phyloP scores from a whole-genome alignment of 2,113 vertebrate species.

The Marcusenius ussheri region DNA sequence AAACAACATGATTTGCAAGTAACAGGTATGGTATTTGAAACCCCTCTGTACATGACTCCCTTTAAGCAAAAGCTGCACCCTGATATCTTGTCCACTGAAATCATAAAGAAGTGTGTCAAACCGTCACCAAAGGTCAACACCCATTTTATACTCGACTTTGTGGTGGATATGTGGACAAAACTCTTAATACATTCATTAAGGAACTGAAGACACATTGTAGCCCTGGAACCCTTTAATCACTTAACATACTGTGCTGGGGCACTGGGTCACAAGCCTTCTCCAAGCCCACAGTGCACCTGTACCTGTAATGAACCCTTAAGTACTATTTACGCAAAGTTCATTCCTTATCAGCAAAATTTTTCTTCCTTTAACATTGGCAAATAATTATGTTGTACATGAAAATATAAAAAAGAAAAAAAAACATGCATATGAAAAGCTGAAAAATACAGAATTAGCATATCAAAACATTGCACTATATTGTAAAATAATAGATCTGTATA shows the following conservation, averaged over 20 bases:
- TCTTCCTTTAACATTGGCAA: background rate
- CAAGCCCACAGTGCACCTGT: background rate
- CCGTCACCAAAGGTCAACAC: background rate
- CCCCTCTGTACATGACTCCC: background rate
- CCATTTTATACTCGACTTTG: background rate
- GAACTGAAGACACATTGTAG: background rate
- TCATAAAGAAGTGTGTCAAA: background rate
- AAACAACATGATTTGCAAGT: background rate
- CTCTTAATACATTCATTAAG: background rate
- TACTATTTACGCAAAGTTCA: background rate
- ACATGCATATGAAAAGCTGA: background rate
- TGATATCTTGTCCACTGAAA: background rate
- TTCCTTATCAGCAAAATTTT: background rate
- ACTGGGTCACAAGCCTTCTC: background rate
- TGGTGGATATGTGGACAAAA: background rate
- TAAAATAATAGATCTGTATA: background rate
- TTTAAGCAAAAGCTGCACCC: background rate
- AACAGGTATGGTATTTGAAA: background rate
- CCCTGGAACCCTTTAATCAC: background rate
- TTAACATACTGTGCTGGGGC: background rate
- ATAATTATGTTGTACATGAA: background rate
- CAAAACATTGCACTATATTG: background rate
- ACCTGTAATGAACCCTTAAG: background rate
- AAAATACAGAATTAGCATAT: background rate
- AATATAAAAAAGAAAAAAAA: background rate